A percentile compares a stretch with the other conserved stretches of the same genome.
phyloP scores from a whole-genome alignment of 1,140 invertebrate species.

The Riptortus pedestris region DNA sequence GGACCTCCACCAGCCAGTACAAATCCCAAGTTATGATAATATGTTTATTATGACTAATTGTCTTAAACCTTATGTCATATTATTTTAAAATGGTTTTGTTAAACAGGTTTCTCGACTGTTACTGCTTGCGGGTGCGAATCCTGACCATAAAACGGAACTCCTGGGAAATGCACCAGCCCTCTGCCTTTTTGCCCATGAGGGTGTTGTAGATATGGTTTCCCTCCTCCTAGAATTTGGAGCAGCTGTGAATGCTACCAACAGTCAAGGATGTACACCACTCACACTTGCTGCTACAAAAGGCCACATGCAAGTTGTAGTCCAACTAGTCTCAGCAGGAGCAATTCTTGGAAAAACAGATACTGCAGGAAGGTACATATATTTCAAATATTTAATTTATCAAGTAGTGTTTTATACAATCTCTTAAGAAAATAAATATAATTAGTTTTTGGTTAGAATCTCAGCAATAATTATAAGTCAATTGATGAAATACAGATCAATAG shows the following conservation, averaged over 20 bases:
- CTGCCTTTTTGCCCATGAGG: slow-evolving; percentile 80
- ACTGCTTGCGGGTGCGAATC: slow-evolving; percentile 78
- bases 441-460: no score
- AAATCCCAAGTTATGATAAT: no score
- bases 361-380: slow-evolving; percentile 57
- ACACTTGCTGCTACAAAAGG: slow-evolving; percentile 70
- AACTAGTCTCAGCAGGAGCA: slow-evolving; percentile 59
- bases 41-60: no score
- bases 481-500: no score
- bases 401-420: neutral
- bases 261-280: slow-evolving; percentile 71
- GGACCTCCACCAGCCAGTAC: no score
- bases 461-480: no score
- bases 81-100: no score
- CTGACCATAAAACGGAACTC: slow-evolving; percentile 70
- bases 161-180: slow-evolving; percentile 73
- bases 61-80: no score
- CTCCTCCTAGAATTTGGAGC: slow-evolving; percentile 85
- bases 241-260: slow-evolving; percentile 77
- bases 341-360: slow-evolving; percentile 68
- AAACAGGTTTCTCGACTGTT: slow-evolving; percentile 71
- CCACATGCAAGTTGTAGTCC: slow-evolving; percentile 62
- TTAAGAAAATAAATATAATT: no score
- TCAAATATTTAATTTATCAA: neutral
- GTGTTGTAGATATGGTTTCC: slow-evolving; percentile 75